Conservation (phyloP, 2,113 vertebrate genomes). For the Tetrao urogallus region DNA sequence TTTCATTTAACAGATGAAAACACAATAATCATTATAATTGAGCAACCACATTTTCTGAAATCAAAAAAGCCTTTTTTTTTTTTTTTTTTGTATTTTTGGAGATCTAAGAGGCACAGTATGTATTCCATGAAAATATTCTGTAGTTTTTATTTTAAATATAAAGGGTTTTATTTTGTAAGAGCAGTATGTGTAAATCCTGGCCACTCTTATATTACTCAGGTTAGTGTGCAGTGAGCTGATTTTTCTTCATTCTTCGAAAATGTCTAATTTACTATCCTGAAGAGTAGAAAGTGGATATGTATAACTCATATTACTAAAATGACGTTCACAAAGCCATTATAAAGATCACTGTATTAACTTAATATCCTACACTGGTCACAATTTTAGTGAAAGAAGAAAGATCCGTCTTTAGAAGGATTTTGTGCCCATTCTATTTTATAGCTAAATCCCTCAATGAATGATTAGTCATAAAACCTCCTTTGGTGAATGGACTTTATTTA, state of each 20-base stretch:
- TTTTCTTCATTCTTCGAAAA: not conserved
- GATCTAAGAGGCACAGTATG: not conserved
- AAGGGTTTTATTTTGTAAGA: not conserved
- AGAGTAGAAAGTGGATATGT: conserved; percentile 10
- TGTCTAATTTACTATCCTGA: conserved; percentile 12
- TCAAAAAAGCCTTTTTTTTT: not conserved
- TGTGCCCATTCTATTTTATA: not conserved
- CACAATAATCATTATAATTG: not conserved
- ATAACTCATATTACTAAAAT: conserved; percentile 2
- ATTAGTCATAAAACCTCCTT: conserved; percentile 35
- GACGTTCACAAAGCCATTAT: conserved; percentile 38
- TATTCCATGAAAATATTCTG: not conserved
- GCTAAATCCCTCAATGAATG: conserved; percentile 39
- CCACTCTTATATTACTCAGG: not conserved
- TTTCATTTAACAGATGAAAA: not conserved
- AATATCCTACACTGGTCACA: conserved; percentile 31
- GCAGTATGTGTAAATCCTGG: not conserved
- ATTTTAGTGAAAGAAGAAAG: conserved; percentile 46
- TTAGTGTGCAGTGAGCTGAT: not conserved
- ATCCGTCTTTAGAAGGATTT: conserved; percentile 63
- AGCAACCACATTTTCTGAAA: not conserved
- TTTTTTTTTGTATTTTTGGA: not conserved
- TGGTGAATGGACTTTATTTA: not conserved
- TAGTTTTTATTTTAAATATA: not conserved
- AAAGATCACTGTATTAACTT: conserved; percentile 30